Evolutionary conservation across 2,888 invertebrate genomes (phyloP), one percentile per base, ranked within the genome.

Genomic region (Tetragonula carbonaria): DNA sequence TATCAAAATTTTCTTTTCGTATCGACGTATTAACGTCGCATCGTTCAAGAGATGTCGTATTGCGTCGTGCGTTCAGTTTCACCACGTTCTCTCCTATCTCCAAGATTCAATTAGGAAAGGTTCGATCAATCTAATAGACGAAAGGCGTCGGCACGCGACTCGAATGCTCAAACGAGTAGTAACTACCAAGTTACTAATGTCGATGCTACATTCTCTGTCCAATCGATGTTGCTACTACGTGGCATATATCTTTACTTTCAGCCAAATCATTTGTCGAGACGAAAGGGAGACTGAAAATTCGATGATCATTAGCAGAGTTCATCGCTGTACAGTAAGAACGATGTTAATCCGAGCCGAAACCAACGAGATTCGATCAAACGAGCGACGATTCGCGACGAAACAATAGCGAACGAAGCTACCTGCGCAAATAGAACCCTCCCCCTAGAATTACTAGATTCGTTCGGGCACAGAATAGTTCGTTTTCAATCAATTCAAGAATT

Each of bases 91-190:
- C 70, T 70, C 57, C 8, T 28, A 23, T 33, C 33, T 33, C 3
- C 33, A 51, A 14, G n/a, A 71, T 80, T 77, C 66, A 71, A 80
- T 80, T 80, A 80, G 71, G 38, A 80, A 16, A 28, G 77, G 21
- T 23, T 57, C 55, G 81, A 80, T 79, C 68, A 62, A 55, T 50
- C 23, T 23, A 28, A 6, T 28, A 28, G 18, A 55, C 45, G 21
- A 55, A 70, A 57, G 65, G n/a, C 51, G 16, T 73, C 16, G 21
- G 2, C 57, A 33, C 18, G 66, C 2, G 66, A 57, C 23, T 57
- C 38, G n/a, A 45, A 38, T 45, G n/a, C 11, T 23, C 59, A 16
- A 14, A 55, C 68, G 28, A 53, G 28, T 13, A 3, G n/a, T 33
- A 66, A 38, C 21, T 5, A 4, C 5, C 45, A 2, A 45, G 45